phyloP scores from a whole-genome alignment of 2,888 invertebrate genomes.

The Leuctra nigra region DNA sequence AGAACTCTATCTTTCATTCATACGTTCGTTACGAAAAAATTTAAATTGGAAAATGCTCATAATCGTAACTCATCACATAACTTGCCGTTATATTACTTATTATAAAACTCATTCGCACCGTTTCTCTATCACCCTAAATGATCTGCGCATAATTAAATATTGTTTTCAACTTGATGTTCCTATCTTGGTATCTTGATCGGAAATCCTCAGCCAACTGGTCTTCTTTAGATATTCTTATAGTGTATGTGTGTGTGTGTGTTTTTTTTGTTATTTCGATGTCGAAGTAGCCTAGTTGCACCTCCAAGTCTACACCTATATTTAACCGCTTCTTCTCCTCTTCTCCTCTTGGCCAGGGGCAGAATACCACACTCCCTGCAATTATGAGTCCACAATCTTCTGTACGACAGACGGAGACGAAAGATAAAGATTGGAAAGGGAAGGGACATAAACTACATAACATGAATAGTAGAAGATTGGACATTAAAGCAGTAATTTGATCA shows the following conservation, averaged over 20 bases:
- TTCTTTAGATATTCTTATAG: neutral
- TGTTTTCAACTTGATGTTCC: neutral
- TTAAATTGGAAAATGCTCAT: neutral
- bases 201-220: slow-evolving; percentile 1
- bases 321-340: slow-evolving; percentile 9
- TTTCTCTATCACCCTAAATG: too few relatives aligned
- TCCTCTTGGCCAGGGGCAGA: slow-evolving; percentile 15
- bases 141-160: too few relatives aligned
- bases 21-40: too few relatives aligned
- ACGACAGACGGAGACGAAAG: slow-evolving; percentile 12
- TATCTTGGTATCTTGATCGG: slow-evolving; percentile 5
- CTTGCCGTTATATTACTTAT: too few relatives aligned
- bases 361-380: slow-evolving; percentile 19
- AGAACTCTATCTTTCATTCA: too few relatives aligned
- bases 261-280: neutral
- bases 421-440: slow-evolving; percentile 9
- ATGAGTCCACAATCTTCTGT: neutral
- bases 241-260: neutral
- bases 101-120: too few relatives aligned
- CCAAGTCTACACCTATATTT: slow-evolving; percentile 20
- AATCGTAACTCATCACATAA: too few relatives aligned
- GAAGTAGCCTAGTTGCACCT: slow-evolving; percentile 11
- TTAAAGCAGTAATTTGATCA: slow-evolving; percentile 22
- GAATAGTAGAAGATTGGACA: slow-evolving; percentile 14
- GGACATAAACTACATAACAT: slow-evolving; percentile 12